Base-by-base conservation (phyloP, 2,888 invertebrate species). In the Ormyrus rosae region DNA sequence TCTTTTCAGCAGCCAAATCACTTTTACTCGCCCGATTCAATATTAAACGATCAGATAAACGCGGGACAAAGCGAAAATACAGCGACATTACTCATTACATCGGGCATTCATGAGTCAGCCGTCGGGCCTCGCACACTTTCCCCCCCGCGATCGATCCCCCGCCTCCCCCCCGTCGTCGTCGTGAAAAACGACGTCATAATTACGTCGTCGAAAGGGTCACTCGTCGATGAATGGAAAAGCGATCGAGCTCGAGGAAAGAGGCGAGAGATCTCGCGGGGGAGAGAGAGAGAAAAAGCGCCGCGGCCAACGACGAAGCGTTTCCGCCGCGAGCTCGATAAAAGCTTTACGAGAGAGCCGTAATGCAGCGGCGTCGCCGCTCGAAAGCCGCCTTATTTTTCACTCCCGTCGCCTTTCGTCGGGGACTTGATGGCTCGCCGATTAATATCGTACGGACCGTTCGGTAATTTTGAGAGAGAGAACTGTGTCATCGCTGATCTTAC, bases 291-390 rank as follows among this genome's bases (percentile, higher is more conserved):
- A 48, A 50, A n/a, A 71, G 55, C 71, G 55, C 60, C 11, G 11
- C 46, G 19, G 34, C 71, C 11, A 67, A 51, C 10, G 51, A 65
- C 7, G 55, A 13, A n/a, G 71, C 46, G 61, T 65, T 73, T 64
- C 55, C 83, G 83, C 81, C 79, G 83, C 82, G 78, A 46, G 48
- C 60, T 68, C 77, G 86, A 86, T 86, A 86, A 86, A 34, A 4
- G 83, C 81, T 85, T 85, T 84, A 86, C 84, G 86, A 86, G 85
- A 60, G 63, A 7, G 34, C 34, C 34, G 34, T 34, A 34, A 34
- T 34, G 34, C 34, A 34, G 19, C 19, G 34, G 34, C 70, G 70
- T 80, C 74, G 19, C 68, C 68, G 58, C 77, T 83, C 63, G 78
- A 82, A 73, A 82, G 75, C 67, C 75, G 53, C 81, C 79, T 64